Evolutionary conservation across 1,140 invertebrate species (phyloP), one percentile per base, ranked within the genome.

Genomic region (Ceratina japonica): DNA sequence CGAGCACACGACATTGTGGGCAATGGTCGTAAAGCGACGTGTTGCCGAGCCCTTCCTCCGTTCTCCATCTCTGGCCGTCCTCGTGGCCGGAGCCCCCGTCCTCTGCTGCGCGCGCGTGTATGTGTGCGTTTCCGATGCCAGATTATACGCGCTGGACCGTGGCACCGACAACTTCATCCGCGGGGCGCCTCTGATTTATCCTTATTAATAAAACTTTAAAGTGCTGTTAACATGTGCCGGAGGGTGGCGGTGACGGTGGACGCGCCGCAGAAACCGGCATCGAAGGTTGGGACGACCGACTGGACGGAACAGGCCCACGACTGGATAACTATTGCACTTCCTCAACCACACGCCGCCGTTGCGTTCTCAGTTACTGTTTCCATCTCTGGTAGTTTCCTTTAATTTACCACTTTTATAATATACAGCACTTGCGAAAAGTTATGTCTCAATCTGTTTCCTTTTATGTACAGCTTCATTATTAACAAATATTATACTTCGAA

Each of bases 121-220:
- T 31, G 27, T 63, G 54, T 84, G 72, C 82, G 75, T 82, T 82
- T 37, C 80, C 76, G 84, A 82, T 86, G 80, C 73, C 79, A 82
- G 81, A 79, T 83, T 86, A 83, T 86, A 86, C 87, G 84, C 86
- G 85, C 86, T 83, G 86, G 85, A 69, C 85, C 85, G 85, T 73
- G 84, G 84, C 86, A 81, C 87, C 87, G 88, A 92, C 90, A 92
- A 91, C 91, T 91, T 92, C 90, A 91, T 91, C 91, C 87, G 87
- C 90, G 87, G 90, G 90, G 90, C 90, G 90, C 87, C 91, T 87
- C 88, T 91, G 90, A 92, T 92, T 92, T 92, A 92, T 92, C 88
- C 90, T 91, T 92, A 91, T 92, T 92, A 92, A 92, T 92, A 92
- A 91, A 92, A 91, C 82, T 90, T 90, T 88, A 89, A 89, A 88